These are phyloP conservation scores for Gephyroberyx darwinii DNA, from an alignment of 2,797 vertebrate species.

Conservation along the genomic window DNA sequence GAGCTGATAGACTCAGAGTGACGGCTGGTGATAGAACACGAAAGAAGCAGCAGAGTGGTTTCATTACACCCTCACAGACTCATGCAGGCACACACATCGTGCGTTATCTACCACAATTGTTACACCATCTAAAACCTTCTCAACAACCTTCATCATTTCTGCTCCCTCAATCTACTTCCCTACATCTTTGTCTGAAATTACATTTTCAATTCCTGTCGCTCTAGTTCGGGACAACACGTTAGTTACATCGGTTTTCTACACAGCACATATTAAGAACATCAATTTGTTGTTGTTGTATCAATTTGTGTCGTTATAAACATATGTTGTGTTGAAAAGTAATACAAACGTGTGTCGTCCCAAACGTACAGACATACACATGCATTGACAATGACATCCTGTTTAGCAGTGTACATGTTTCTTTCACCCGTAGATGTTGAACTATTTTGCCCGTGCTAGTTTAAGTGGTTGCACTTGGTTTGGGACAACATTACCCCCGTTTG, in stretches of 20 bases:
- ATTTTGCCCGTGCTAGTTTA: not conserved
- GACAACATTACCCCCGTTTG: not conserved
- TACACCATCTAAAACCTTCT: slow-evolving; percentile 12
- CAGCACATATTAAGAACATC: too few relatives aligned
- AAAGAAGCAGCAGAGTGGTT: slow-evolving; percentile 74
- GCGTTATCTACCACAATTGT: slow-evolving; percentile 54
- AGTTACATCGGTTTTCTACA: too few relatives aligned
- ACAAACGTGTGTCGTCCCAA: not conserved
- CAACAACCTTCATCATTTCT: slow-evolving; percentile 4
- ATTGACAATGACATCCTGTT: not conserved
- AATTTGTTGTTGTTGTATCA: too few relatives aligned
- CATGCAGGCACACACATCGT: slow-evolving; percentile 38
- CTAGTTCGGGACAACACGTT: too few relatives aligned
- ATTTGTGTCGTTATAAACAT: too few relatives aligned
- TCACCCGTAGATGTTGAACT: not conserved
- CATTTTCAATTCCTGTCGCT: too few relatives aligned
- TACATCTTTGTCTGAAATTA: too few relatives aligned
- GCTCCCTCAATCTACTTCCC: slow-evolving; percentile 3
- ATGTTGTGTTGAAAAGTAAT: too few relatives aligned
- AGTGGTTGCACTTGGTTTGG: not conserved
- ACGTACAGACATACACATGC: slow-evolving; percentile 9
- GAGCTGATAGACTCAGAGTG: slow-evolving; percentile 77
- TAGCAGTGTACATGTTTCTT: not conserved
- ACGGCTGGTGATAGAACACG: slow-evolving; percentile 81
- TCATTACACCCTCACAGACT: slow-evolving; percentile 35